phyloP scores from a whole-genome alignment of 1,140 invertebrate genomes.

The Drosophila mauritiana region DNA sequence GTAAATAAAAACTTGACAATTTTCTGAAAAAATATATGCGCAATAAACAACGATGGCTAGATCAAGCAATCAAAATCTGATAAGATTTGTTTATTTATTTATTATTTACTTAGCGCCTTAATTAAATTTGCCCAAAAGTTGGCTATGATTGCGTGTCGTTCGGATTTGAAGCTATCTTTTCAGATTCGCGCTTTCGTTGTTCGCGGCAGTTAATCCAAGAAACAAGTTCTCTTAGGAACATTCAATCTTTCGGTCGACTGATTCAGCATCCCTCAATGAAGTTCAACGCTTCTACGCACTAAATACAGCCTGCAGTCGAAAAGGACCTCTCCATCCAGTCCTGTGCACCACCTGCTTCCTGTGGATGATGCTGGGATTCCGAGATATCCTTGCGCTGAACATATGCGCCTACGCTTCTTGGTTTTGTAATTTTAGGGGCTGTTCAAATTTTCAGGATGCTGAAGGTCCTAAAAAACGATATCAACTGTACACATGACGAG shows the following conservation, averaged over 20 bases:
- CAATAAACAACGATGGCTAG: conserved; percentile 15
- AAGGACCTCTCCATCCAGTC: conserved; percentile 10
- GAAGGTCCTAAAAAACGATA: conserved; percentile 17
- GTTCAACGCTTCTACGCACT: conserved; percentile 42
- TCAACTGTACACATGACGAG: conserved; percentile 22
- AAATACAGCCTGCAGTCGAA: conserved; percentile 28
- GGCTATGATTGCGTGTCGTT: background rate
- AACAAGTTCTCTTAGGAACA: conserved; percentile 25
- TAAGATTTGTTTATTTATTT: conserved; percentile 10
- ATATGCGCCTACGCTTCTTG: conserved; percentile 28
- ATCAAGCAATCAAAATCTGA: conserved; percentile 10
- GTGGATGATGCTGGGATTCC: conserved; percentile 37
- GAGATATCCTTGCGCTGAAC: conserved; percentile 48
- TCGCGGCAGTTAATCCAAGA: conserved; percentile 14
- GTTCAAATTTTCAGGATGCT: background rate
- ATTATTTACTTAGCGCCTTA: conserved; percentile 8
- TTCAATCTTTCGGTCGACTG: background rate
- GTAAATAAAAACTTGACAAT: conserved; percentile 12
- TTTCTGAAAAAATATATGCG: conserved; percentile 16
- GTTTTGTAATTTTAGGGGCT: background rate
- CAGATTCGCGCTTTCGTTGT: conserved; percentile 11
- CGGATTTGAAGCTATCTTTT: conserved; percentile 17
- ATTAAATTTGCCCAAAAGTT: conserved; percentile 31
- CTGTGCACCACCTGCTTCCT: conserved; percentile 55
- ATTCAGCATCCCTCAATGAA: conserved; percentile 39